A percentile compares a stretch with the other conserved stretches of the same genome.
Evolutionary conservation across 2,797 vertebrate genomes (phyloP).

Genomic region (Lophotriccus pileatus): DNA sequence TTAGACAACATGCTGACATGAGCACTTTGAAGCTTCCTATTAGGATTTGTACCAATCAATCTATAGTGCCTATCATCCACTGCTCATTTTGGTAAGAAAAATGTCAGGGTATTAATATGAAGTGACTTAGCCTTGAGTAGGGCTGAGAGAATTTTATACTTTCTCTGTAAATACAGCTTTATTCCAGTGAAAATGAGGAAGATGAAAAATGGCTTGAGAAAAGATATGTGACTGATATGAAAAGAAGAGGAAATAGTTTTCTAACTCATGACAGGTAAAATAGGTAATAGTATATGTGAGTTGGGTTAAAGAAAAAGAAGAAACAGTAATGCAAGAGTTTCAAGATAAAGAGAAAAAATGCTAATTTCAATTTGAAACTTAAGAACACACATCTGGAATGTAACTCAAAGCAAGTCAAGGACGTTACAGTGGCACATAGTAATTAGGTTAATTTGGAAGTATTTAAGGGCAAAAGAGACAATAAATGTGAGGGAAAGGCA

Average conservation of each 20-base stretch:
- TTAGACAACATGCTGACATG: neutral
- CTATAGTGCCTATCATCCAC: neutral
- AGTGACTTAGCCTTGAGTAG: neutral
- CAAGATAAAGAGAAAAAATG: neutral
- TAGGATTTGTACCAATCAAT: neutral
- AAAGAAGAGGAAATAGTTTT: neutral
- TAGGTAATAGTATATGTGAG: neutral
- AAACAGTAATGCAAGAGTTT: neutral
- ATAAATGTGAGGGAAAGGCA: neutral
- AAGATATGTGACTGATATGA: neutral
- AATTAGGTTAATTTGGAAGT: neutral
- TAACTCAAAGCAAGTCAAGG: neutral
- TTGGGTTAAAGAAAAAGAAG: neutral
- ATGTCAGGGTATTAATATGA: neutral
- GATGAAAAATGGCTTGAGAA: neutral
- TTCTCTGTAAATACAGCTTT: neutral
- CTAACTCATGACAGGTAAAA: neutral
- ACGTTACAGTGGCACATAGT: neutral
- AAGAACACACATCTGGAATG: rapidly evolving
- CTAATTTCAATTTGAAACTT: neutral
- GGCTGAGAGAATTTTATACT: neutral
- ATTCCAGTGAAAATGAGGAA: neutral
- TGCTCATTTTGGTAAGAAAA: neutral
- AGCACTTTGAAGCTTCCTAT: neutral
- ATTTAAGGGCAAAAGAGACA: neutral